Evolutionary conservation across 2,888 invertebrate genomes (phyloP), one percentile per base, ranked within the genome.

Genomic region (Caenorhabditis sp.): DNA sequence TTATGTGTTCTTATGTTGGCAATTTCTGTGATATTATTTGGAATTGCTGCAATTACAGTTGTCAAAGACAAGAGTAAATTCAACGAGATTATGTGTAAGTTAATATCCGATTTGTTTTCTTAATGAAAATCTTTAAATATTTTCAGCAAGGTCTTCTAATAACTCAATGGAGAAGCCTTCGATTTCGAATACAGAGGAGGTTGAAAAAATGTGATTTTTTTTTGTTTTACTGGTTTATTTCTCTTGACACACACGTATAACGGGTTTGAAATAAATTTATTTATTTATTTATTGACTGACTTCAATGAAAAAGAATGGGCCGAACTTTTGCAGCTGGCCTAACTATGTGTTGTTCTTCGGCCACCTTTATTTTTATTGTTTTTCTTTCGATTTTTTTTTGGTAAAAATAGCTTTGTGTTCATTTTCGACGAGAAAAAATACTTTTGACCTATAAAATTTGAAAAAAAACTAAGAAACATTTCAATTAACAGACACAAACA

Each of bases 1-100:
- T 57, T 82, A 62, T 66, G 72, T 27, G 78, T 80, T 59, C 68
- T 74, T 59, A 67, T 85, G 60, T 72, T 80, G 14, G 67, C 76
- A 1, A 43, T 82, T 25, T 70, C 75, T 10, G 76, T 81, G 31
- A 65, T 79, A 38, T 63, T 81, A 21, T 83, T 68, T 56, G 61
- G 70, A 26, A 60, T 76, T 2, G 71, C 82, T 1, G 80, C 81
- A 8, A 20, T 76, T 10, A 78, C 78, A 14, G 67, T 78, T 50
- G 67, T 52, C 20, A 56, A 64, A 49, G 82, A 83, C 57, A 73
- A 74, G 26, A n/a, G 59, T 54, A 70, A 50, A 58, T 81, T 83
- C 63, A 62, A 70, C 25, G 72, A 77, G 36, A 69, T 67, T 21
- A 79, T 83, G 66, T 20, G 72, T 72, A 49, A 64, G 63, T 71